Percentiles rank a stretch among this genome's conserved stretches.
These are phyloP conservation scores for Lacanobia wlatinum DNA, from an alignment of 2,888 invertebrate species.

Conservation along the genomic window DNA sequence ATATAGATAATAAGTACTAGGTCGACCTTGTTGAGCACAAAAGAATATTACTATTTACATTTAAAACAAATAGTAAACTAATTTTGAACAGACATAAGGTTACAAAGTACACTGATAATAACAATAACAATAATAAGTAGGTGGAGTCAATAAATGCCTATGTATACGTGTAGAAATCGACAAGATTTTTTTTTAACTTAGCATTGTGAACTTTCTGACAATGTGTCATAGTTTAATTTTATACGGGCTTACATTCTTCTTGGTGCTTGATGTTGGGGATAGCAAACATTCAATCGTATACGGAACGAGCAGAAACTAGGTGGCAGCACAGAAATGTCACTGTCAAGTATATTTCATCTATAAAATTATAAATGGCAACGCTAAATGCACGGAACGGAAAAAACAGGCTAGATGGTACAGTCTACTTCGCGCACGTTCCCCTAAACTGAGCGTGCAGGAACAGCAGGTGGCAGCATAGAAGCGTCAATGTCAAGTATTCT, in stretches of 20 bases:
- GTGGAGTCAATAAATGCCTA: slow-evolving; percentile 26
- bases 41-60: slow-evolving; percentile 65
- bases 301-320: no score
- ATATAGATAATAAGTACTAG: slow-evolving; percentile 45
- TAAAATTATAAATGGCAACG: no score
- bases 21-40: slow-evolving; percentile 61
- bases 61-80: slow-evolving; percentile 41
- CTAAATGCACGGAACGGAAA: no score
- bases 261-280: neutral
- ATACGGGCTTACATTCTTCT: slow-evolving; percentile 19
- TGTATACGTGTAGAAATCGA: neutral
- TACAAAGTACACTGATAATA: slow-evolving; percentile 36
- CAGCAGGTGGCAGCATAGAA: no score
- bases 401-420: no score
- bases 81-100: slow-evolving; percentile 11
- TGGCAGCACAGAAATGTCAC: no score
- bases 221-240: slow-evolving; percentile 35
- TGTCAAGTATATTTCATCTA: no score
- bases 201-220: slow-evolving; percentile 36
- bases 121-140: slow-evolving; percentile 34
- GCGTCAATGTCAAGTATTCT: no score
- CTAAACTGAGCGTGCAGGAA: no score
- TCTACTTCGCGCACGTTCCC: no score
- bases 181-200: slow-evolving; percentile 31
- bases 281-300: neutral